Evolutionary conservation across 1,140 invertebrate species (phyloP), one percentile per base, ranked within the genome.

Genomic region (Meloidogyne exigua): DNA sequence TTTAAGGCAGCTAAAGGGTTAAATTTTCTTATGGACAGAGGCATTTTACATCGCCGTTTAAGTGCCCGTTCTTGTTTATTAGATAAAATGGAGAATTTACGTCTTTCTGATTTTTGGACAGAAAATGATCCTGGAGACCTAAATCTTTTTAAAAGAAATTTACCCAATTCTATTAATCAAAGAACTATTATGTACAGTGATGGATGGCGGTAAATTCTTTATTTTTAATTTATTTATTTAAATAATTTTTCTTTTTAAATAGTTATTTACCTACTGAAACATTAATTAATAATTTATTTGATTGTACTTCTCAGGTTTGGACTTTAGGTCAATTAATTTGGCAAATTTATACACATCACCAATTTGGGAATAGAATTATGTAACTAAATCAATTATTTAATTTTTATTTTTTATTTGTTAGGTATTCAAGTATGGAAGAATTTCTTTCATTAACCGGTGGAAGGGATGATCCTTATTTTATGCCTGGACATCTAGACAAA

Each of bases 291-390:
- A 57, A 44, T 36, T 26, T 42, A 26, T 21, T 28, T 44, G 44
- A 57, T 62, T 57, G 39, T 71, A 62, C 68, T 71, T 71, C 68
- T 9, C 68, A 71, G 21, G 68, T 71, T 26, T 71, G 68, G 68
- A 57, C 23, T 44, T 71, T 42, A 28, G 68, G 42, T 71, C 32
- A 39, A 25, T 71, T 71, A 62, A 28, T 71, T 18, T 71, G 68
- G 68, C 68, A 71, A 71, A 71, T 71, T 1, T 71, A 71, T 28
- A 71, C 68, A 18, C 68, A 71, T 44, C 28, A 62, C 10, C 68
- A 71, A 71, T 71, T 71, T 32, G 68, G 68, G n/a, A 71, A 71
- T 44, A 44, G 69, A 39, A 71, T 71, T 71, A 57, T 42, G 69
- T 71, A 44, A 71, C 18, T 71, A 18, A 57, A n/a, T 44, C 28